Conservation (phyloP, 2,888 invertebrate genomes). For the Pelosia muscerda region DNA sequence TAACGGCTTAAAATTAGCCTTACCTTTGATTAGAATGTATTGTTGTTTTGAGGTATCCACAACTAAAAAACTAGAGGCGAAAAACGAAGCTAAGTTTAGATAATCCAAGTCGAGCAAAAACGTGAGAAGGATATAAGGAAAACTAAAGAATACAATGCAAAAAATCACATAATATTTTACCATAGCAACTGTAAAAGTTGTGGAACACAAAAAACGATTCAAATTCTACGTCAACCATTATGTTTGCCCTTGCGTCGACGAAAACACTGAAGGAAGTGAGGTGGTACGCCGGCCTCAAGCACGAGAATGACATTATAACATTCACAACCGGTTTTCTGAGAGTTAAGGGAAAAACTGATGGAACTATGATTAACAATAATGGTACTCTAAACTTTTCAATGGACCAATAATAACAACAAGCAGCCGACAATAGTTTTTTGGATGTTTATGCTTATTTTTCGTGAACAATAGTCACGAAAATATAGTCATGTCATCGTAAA, state of each 20-base stretch:
- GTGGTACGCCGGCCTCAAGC: conserved; percentile 25
- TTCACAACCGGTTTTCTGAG: conserved; percentile 41
- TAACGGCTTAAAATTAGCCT: background rate
- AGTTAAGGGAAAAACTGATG: conserved; percentile 5
- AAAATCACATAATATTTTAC: background rate
- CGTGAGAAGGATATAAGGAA: background rate
- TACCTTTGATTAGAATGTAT: background rate
- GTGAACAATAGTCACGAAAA: conserved; percentile 2
- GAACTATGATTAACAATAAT: conserved; percentile 3
- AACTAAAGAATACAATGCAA: background rate
- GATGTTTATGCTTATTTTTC: background rate
- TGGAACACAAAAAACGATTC: conserved; percentile 7
- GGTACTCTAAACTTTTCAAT: conserved; percentile 6
- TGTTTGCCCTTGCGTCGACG: conserved; percentile 34
- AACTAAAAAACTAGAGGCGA: background rate
- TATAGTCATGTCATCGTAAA: background rate
- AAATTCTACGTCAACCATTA: conserved; percentile 16
- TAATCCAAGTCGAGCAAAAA: background rate
- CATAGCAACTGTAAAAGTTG: conserved; percentile 8
- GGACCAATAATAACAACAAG: background rate
- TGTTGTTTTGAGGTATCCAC: background rate
- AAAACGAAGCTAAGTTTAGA: background rate
- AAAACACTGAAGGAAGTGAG: conserved; percentile 31
- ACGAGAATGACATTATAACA: conserved; percentile 39
- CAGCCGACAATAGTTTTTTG: conserved; percentile 4